Conservation (phyloP, 2,113 vertebrate species). For the Urocitellus parryii region DNA sequence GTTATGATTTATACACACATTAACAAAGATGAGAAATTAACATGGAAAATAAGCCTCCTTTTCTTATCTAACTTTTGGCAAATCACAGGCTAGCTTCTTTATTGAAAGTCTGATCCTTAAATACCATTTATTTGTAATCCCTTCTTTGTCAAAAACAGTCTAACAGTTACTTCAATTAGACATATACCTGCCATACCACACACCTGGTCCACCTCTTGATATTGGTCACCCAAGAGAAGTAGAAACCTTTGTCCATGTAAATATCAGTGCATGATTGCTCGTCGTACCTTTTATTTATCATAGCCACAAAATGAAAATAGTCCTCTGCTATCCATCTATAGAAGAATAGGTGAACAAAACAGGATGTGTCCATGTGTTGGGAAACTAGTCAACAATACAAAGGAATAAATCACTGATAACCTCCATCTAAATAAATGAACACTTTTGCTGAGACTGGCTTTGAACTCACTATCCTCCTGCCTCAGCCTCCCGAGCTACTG, state of each 20-base stretch:
- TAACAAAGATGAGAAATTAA: neutral
- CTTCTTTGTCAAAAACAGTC: neutral
- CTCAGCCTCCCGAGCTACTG: no score
- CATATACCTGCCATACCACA: neutral
- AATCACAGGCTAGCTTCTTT: neutral
- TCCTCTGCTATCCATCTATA: neutral
- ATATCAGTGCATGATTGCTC: neutral
- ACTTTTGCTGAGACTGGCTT: no score
- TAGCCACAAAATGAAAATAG: neutral
- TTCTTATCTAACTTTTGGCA: neutral
- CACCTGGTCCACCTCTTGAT: neutral
- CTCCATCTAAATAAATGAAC: fast-evolving
- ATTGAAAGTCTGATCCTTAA: neutral
- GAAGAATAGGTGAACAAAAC: neutral
- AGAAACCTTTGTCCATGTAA: neutral
- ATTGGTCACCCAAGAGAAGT: neutral
- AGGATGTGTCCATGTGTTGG: fast-evolving
- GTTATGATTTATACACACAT: neutral
- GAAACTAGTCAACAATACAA: fast-evolving
- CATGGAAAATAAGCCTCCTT: neutral
- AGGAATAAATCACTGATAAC: neutral
- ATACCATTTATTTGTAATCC: neutral
- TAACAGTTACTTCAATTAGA: neutral
- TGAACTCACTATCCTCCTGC: no score
- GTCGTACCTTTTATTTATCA: neutral